A percentile compares a stretch with the other conserved stretches of the same genome.
Conservation (phyloP, 2,797 vertebrate species). For the Gallinago stenura region DNA sequence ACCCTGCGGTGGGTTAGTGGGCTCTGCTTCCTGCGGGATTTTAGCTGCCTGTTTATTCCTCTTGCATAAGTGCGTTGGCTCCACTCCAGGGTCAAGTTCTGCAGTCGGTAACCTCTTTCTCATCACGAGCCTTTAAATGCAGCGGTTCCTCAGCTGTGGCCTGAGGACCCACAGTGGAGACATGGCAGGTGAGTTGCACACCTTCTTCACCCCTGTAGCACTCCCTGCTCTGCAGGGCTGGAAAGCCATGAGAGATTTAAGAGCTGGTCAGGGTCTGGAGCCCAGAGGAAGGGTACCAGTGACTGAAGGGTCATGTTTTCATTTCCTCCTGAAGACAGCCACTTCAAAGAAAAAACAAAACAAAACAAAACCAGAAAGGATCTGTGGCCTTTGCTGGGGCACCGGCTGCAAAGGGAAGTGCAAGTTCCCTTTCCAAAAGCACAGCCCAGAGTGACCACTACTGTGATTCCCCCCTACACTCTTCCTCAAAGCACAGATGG, state of each 20-base stretch:
- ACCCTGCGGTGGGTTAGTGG: not conserved
- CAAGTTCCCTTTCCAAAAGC: not conserved
- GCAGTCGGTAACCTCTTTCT: not conserved
- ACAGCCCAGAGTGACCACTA: rapidly evolving
- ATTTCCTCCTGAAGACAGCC: not conserved
- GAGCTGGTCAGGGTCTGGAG: not conserved
- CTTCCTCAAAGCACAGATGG: not conserved
- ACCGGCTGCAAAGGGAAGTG: not conserved
- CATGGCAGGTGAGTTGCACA: not conserved
- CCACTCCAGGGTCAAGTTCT: not conserved
- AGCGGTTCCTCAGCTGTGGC: not conserved
- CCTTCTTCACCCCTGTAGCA: not conserved
- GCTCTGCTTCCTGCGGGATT: not conserved
- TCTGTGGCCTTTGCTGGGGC: rapidly evolving
- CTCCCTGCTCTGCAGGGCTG: not conserved
- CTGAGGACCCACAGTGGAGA: not conserved
- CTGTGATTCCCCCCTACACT: not conserved
- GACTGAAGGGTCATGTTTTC: not conserved
- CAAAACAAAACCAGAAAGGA: not conserved
- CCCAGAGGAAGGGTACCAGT: not conserved
- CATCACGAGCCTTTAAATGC: not conserved
- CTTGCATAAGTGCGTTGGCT: not conserved
- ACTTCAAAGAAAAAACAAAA: not conserved
- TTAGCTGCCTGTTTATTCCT: not conserved
- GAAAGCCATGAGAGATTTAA: not conserved